These are phyloP conservation scores for Hypocryptadius cinnamomeus DNA, from an alignment of 2,113 vertebrate species.

Conservation along the genomic window DNA sequence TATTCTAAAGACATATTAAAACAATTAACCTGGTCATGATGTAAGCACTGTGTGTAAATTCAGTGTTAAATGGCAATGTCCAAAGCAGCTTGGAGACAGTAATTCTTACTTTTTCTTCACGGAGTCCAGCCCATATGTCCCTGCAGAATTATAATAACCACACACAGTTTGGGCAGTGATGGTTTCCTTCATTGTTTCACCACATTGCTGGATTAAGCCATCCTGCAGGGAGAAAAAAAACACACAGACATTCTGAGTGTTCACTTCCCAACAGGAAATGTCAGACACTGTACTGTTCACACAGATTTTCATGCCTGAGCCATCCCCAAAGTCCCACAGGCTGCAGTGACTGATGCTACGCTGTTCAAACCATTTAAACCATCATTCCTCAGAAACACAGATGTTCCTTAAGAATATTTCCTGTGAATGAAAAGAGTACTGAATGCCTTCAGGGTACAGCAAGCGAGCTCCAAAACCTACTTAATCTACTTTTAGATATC, in stretches of 20 bases:
- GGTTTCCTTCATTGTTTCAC: constrained; percentile 98
- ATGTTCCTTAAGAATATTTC: not conserved
- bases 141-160: constrained; percentile 85
- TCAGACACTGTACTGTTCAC: not conserved
- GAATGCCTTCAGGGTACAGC: not conserved
- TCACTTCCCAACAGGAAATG: not conserved
- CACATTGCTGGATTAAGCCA: constrained; percentile 93
- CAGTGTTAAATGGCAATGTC: not conserved
- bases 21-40: not conserved
- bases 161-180: constrained; percentile 90
- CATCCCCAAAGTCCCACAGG: fast-evolving
- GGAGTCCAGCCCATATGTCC: constrained; percentile 88
- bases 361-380: not conserved
- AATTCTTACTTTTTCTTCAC: constrained; percentile 89
- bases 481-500: not conserved
- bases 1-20: not conserved
- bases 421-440: not conserved
- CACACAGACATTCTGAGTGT: not conserved
- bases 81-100: not conserved
- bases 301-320: not conserved
- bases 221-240: constrained; percentile 73
- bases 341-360: fast-evolving
- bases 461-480: not conserved
- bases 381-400: not conserved
- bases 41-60: not conserved